A percentile compares a stretch with the other conserved stretches of the same genome.
These are phyloP conservation scores for Physeter macrocephalus DNA, from an alignment of 2,113 vertebrate species.

Conservation along the genomic window DNA sequence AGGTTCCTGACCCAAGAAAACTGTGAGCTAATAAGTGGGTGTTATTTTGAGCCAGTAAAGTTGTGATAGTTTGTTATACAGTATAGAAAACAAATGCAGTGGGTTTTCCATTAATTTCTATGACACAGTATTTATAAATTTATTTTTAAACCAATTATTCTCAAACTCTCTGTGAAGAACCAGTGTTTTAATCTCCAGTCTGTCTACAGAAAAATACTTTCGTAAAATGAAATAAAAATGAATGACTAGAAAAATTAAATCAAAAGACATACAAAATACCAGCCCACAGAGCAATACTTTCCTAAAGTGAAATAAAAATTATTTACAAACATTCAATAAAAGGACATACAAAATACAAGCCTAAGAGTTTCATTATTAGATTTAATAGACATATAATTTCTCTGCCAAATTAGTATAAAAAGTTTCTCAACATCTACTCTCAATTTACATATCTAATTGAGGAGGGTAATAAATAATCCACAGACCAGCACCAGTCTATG, in stretches of 20 bases:
- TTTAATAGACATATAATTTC: background rate
- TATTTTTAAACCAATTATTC: constrained; percentile 4
- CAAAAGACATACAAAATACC: background rate
- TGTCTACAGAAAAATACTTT: background rate
- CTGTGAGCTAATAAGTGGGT: background rate
- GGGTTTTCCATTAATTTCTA: background rate
- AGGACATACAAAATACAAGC: background rate
- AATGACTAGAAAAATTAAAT: constrained; percentile 4
- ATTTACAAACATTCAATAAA: constrained; percentile 14
- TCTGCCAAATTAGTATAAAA: background rate
- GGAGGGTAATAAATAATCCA: background rate
- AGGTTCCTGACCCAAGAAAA: background rate
- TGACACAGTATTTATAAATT: background rate
- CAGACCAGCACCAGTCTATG: background rate
- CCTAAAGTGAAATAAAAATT: constrained; percentile 8
- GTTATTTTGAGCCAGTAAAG: background rate
- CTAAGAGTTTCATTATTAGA: background rate
- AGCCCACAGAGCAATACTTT: background rate
- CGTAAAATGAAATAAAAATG: background rate
- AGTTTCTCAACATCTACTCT: background rate
- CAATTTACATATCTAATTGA: background rate
- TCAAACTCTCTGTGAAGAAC: background rate
- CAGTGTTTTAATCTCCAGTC: background rate
- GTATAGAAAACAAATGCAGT: background rate
- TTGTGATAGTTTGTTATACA: background rate